Conservation (phyloP, 1,140 invertebrate species). For the Glossosoma conforme region DNA sequence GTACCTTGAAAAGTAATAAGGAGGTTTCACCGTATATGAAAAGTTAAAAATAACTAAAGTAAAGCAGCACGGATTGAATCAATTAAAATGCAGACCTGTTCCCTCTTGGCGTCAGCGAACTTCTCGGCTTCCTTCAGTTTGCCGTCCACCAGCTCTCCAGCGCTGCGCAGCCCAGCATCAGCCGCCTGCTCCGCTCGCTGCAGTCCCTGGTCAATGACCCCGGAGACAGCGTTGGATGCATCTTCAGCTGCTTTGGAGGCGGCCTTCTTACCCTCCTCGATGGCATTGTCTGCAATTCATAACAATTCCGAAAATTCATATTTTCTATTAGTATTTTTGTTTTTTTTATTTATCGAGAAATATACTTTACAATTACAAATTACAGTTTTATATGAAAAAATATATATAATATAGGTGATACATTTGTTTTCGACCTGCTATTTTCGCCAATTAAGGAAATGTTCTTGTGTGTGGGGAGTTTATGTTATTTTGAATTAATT, state of each 20-base stretch:
- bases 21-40: no score
- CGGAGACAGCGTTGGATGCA: constrained; percentile 41
- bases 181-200: constrained; percentile 42
- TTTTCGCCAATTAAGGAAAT: no score
- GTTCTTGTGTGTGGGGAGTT: no score
- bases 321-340: no score
- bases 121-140: constrained; percentile 48
- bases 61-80: no score
- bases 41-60: no score
- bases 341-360: neutral
- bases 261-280: constrained; percentile 47
- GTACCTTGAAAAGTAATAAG: no score
- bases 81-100: constrained; percentile 36
- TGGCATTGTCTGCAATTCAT: constrained; percentile 37
- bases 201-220: constrained; percentile 43
- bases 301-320: no score
- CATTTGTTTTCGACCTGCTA: no score
- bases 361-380: constrained; percentile 3
- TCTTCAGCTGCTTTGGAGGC: constrained; percentile 44
- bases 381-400: constrained; percentile 9
- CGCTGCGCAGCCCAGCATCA: constrained; percentile 44
- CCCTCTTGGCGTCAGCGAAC: constrained; percentile 43
- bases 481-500: no score
- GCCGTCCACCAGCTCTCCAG: constrained; percentile 41
- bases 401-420: constrained; percentile 34